Evolutionary conservation across 2,888 invertebrate genomes (phyloP).

Genomic region (Hypolimnas misippus): DNA sequence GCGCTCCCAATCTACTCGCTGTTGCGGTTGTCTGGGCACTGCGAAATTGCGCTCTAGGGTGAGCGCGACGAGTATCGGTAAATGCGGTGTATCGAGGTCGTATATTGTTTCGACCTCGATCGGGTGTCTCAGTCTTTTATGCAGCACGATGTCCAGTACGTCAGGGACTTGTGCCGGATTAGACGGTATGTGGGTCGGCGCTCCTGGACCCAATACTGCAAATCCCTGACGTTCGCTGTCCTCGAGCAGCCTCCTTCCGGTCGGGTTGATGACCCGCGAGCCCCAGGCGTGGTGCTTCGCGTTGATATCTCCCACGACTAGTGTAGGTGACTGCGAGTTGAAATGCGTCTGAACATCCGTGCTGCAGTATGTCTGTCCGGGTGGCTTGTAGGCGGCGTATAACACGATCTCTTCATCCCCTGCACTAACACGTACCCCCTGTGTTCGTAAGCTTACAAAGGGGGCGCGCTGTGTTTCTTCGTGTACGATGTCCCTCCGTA

Average conservation of each 20-base stretch:
- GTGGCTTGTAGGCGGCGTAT: background rate
- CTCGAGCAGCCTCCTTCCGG: background rate
- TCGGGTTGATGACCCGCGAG: background rate
- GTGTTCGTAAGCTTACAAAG: background rate
- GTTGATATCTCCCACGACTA: background rate
- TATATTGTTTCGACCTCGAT: background rate
- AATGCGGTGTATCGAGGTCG: background rate
- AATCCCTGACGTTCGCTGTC: background rate
- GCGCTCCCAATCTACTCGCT: background rate
- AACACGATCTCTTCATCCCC: background rate
- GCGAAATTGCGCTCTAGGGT: background rate
- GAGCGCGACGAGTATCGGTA: background rate
- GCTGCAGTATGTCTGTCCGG: background rate
- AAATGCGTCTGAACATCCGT: background rate
- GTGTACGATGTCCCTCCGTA: background rate
- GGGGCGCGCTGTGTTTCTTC: background rate
- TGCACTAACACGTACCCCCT: background rate
- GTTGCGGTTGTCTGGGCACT: background rate
- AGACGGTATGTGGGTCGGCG: background rate
- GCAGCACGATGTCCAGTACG: background rate
- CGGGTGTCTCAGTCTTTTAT: background rate
- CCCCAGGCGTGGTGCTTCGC: background rate
- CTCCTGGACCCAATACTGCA: background rate
- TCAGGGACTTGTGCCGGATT: background rate
- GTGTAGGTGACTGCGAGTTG: background rate